Evolutionary conservation across 1,140 invertebrate species (phyloP).

Genomic region (Formica exsecta): DNA sequence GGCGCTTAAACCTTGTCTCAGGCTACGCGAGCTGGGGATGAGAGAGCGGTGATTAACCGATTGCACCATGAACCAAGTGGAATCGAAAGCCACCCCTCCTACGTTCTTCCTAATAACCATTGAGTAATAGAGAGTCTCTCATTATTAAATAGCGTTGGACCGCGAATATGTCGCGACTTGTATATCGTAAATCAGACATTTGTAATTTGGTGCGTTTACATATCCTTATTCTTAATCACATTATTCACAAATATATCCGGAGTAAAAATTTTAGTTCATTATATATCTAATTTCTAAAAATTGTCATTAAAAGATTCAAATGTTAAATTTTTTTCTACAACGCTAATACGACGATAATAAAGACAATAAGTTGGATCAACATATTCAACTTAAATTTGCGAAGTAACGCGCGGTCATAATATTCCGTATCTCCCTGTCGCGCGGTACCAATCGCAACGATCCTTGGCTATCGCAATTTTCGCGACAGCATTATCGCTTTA

Average conservation of each 20-base stretch:
- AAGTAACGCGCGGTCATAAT: conserved; percentile 45
- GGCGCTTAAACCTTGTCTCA: conserved; percentile 80
- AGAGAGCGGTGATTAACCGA: conserved; percentile 84
- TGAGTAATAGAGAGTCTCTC: conserved; percentile 82
- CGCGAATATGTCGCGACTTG: not conserved
- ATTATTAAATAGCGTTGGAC: conserved; percentile 81
- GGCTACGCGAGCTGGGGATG: conserved; percentile 60
- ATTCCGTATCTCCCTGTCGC: conserved; percentile 13
- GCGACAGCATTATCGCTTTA: conserved; percentile 1
- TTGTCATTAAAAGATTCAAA: not conserved
- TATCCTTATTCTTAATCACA: not conserved
- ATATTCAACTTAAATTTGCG: conserved; percentile 23
- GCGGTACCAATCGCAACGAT: conserved; percentile 61
- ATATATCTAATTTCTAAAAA: not conserved
- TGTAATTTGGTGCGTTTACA: not conserved
- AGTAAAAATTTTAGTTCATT: not conserved
- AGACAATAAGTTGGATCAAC: not conserved
- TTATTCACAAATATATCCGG: not conserved
- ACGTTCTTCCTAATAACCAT: conserved; percentile 79
- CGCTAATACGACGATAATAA: not conserved
- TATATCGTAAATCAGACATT: not conserved
- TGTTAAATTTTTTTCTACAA: not conserved
- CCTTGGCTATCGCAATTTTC: conserved; percentile 54
- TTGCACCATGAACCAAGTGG: conserved; percentile 78
- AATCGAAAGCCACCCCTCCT: conserved; percentile 79